Evolutionary conservation across 37 sponge, comb jelly and placozoan genomes (phyloP), one percentile per base, ranked within the genome.

Genomic region (Halichondria panicea): DNA sequence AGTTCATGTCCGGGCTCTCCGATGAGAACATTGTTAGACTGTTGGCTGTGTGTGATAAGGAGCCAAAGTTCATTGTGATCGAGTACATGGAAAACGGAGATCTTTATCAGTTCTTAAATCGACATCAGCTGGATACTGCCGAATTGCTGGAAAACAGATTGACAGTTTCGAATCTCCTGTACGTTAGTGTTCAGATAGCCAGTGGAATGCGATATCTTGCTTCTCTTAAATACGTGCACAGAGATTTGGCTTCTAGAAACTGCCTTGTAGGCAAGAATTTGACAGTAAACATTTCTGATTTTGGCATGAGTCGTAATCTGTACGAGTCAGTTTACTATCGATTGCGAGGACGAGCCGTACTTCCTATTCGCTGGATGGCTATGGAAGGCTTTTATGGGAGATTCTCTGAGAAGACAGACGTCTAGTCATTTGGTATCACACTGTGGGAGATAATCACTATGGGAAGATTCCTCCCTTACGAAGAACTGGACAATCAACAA

Each of bases 61-160:
- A 45, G 19, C 57, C 46, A 9, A 70, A 76, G 7, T 77, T 88
- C 60, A 55, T 76, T 61, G 66, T 86, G 74, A 86, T 91, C 68
- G 92, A 91, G 78, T 86, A 86, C 63, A 82, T 81, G 79, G 37
- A 77, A 45, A 76, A 86, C 12, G 87, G 92, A 31, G 92, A 91
- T 50, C 83, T 91, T 50, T 71, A 86, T 18, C 60, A 76, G 70
- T 82, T 58, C 62, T 70, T 86, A 42, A 57, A 85, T 59, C n/a
- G 64, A 52, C 43, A 38, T 35, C 77, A 85, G 32, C 70, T 63
- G 43, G 44, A 84, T 31, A 43, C 67, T 21, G 67, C 54, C 13
- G 43, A 69, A 24, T 24, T 39, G 9, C n/a, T n/a, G n/a, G 32
- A 45, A 36, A n/a, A n/a, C n/a, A 50, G 55, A 19, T 30, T 78